Conservation (phyloP, 2,797 vertebrate genomes). For the Otus scops region DNA sequence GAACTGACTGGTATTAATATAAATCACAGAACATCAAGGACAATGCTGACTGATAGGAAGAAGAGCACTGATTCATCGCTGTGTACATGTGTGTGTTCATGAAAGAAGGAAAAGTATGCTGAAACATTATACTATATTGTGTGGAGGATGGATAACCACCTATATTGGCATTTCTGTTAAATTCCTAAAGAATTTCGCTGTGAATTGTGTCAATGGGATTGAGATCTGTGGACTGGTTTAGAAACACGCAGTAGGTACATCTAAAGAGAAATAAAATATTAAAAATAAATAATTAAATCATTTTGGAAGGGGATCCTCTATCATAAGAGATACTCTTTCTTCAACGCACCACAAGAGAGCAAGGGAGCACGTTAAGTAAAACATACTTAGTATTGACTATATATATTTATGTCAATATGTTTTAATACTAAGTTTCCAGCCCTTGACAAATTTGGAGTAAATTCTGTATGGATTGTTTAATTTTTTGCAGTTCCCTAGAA, state of each 20-base stretch:
- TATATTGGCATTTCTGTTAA: background rate
- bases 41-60: background rate
- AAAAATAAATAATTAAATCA: background rate
- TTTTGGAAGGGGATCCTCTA: background rate
- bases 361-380: background rate
- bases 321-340: background rate
- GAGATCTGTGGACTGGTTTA: background rate
- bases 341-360: background rate
- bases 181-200: background rate
- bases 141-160: background rate
- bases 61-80: background rate
- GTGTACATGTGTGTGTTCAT: background rate
- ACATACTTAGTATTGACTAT: background rate
- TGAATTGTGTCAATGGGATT: background rate
- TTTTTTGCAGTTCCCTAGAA: background rate
- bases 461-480: background rate
- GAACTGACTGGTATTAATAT: background rate
- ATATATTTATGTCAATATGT: background rate
- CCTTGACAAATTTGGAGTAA: background rate
- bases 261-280: background rate
- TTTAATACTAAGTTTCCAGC: background rate
- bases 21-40: background rate
- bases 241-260: background rate
- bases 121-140: background rate
- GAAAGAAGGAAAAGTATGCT: background rate